Evolutionary conservation across 1,140 invertebrate species (phyloP).

Genomic region (Hyles vespertilio): DNA sequence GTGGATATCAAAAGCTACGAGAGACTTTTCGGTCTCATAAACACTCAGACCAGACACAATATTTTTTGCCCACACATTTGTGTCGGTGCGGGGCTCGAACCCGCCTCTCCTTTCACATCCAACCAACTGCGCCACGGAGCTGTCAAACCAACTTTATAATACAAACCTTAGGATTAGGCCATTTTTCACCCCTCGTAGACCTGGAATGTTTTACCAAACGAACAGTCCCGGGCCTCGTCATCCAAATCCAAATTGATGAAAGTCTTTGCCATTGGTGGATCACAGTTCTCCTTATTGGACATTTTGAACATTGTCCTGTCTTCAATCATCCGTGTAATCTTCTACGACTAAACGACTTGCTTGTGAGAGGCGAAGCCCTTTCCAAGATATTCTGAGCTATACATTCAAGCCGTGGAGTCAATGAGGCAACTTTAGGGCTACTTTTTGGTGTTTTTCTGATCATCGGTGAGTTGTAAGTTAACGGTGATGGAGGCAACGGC

Average conservation of each 20-base stretch:
- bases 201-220: slow-evolving; percentile 38
- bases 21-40: too few species aligned
- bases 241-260: slow-evolving; percentile 45
- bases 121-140: too few species aligned
- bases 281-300: slow-evolving; percentile 54
- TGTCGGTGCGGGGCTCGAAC: too few species aligned
- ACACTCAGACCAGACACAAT: too few species aligned
- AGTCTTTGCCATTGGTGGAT: slow-evolving; percentile 1
- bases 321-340: slow-evolving; percentile 52
- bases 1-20: too few species aligned
- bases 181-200: slow-evolving; percentile 33
- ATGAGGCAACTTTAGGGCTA: background rate
- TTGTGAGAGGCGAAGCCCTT: slow-evolving; percentile 29
- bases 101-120: too few species aligned
- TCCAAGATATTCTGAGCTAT: slow-evolving; percentile 15
- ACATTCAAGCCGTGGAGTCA: background rate
- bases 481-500: slow-evolving; percentile 18
- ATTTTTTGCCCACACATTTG: too few species aligned
- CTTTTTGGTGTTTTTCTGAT: slow-evolving; percentile 15
- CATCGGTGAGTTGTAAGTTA: slow-evolving; percentile 24
- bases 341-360: slow-evolving; percentile 13
- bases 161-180: slow-evolving; percentile 54
- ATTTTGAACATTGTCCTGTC: slow-evolving; percentile 56
- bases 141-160: background rate
- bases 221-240: slow-evolving; percentile 58